A percentile compares a stretch with the other conserved stretches of the same genome.
These are phyloP conservation scores for Pachyramphus minor DNA, from an alignment of 2,113 vertebrate genomes.

Conservation along the genomic window DNA sequence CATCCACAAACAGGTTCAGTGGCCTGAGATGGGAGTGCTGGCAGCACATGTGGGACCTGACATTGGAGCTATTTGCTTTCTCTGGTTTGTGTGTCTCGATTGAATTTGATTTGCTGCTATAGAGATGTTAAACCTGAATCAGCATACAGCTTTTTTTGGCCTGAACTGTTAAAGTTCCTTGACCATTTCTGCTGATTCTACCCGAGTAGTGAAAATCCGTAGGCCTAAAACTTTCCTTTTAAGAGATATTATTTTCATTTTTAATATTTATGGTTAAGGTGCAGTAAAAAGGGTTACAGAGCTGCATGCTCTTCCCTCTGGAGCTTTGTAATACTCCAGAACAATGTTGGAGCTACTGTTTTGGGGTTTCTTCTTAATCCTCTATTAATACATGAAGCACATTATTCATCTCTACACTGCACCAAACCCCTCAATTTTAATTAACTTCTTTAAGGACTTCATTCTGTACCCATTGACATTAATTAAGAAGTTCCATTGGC, in stretches of 20 bases:
- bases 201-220: not conserved
- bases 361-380: not conserved
- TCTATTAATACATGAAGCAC: not conserved
- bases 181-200: not conserved
- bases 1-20: not conserved
- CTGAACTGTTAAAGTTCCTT: not conserved
- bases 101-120: not conserved
- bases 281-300: not conserved
- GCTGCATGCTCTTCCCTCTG: not conserved
- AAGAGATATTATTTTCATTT: not conserved
- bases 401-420: not conserved
- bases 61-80: not conserved
- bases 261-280: not conserved
- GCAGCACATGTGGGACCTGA: rapidly evolving
- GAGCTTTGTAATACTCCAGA: not conserved
- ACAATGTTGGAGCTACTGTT: not conserved
- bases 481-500: slow-evolving; percentile 17
- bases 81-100: rapidly evolving
- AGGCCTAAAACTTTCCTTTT: not conserved
- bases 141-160: not conserved
- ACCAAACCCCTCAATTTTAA: slow-evolving; percentile 3
- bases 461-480: not conserved
- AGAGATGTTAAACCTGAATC: not conserved
- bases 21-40: not conserved
- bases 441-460: slow-evolving; percentile 33